Base-by-base conservation (phyloP, 2,888 invertebrate genomes). In the Drosophila koepferae region DNA sequence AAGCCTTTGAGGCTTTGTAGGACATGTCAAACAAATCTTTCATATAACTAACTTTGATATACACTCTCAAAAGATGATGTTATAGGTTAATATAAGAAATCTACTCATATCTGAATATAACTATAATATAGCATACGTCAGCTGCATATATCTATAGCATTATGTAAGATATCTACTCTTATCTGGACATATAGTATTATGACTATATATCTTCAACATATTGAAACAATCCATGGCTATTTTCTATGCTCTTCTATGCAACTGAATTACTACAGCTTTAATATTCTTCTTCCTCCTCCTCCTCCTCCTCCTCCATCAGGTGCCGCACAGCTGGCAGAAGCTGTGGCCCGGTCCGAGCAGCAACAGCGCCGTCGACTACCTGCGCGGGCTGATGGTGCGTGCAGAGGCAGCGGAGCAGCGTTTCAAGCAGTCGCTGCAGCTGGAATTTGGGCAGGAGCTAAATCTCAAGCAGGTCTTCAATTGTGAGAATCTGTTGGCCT, bases 401-500 rank as follows among this genome's bases (percentile, higher is more conserved):
- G 90, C 89, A 0, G 83, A 80, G 36, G 91, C 91, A 14, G 91
- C 92, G 0, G 93, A 93, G 64, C 68, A 76, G 40, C 92, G 92
- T 0, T 93, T 77, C 53, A 86, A 82, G 55, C 83, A 85, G 10
- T 84, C 90, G 51, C 34, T 88, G 38, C 80, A 86, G 38, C 56
- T 91, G 20, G 84, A 90, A 12, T 93, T 93, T 38, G 77, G 77
- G 1, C 76, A 82, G 6, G 82, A 86, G 51, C 86, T 93, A 23
- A 90, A 93, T 71, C 80, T 93, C 3, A 72, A 85, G 9, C 88
- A 88, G 0, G 87, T 93, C 2, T 93, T 90, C 67, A 93, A 92
- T 77, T 91, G 92, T 51, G 92, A 93, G 65, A 91, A 92, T 49
- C 90, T 93, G 36, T 41, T 93, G 36, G 91, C 93, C 9, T 87